Evolutionary conservation across 2,888 invertebrate species (phyloP), one percentile per base, ranked within the genome.

Genomic region (Eurytoma californica): DNA sequence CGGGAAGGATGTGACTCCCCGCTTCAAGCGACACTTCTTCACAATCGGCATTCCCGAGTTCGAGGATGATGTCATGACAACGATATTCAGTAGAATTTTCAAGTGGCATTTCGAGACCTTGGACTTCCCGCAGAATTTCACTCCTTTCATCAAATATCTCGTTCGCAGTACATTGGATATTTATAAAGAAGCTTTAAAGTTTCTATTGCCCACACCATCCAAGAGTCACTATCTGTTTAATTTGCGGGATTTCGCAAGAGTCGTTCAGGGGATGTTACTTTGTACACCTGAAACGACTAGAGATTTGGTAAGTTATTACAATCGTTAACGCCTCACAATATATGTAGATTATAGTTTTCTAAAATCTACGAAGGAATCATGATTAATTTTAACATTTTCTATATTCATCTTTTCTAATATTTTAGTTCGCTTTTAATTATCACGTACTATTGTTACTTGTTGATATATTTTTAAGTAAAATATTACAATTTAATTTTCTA

Each of bases 181-280:
- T 12, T 98, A 97, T 89, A 96, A 97, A 87, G 92, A 94, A 85
- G 96, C 97, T 49, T 93, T 95, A 77, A 87, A 92, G 39, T 94
- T 95, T 89, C 92, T 98, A 77, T 90, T 98, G 68, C 98, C 98
- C 0, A 98, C 97, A 0, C 98, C 98, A 0, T 93, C 96, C 0
- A 98, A 98, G 89, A 97, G 96, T 1, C 98, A 98, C 91, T 98
- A 98, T 89, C 93, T 98, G 9, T 98, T 98, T 91, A 98, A 98
- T 91, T 92, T 98, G 83, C 92, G 98, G 84, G 98, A 98, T 89
- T 98, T 98, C 90, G 95, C 97, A 0, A 93, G 97, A 85, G 98
- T 98, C 28, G 95, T 98, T 85, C 92, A 96, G 94, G 98, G 98
- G 5, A 95, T 98, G 0, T 90, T 98, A 18, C 90, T 98, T 0